Evolutionary conservation across 1,140 invertebrate genomes (phyloP), one percentile per base, ranked within the genome.

Genomic region (Coptotermes formosanus): DNA sequence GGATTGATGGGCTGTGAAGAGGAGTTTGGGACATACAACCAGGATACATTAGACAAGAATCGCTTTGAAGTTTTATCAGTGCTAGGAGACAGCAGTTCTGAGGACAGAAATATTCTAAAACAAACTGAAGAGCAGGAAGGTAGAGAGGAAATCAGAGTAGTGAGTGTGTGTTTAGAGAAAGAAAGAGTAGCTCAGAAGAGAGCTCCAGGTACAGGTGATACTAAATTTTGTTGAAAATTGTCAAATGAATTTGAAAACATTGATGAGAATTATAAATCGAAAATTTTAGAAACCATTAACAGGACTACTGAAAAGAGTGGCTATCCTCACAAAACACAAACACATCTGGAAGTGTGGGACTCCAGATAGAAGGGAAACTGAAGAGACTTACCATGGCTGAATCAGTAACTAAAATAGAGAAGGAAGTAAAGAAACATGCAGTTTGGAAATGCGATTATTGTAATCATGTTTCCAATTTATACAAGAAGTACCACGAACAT

Each of bases 221-320:
- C 82, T 30, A 83, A 83, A 30, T 83, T 83, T 38, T 48, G 82
- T 83, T 83, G 11, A 83, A 83, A 83, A 83, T 44, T 83, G 19
- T 48, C 82, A 30, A 84, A 84, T 3, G 44, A 45, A 30, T 84
- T 84, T 43, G 55, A 84, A 84, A 52, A 84, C 83, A 84, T 84
- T 45, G 55, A 55, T 43, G n/a, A 21, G n/a, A 30, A 45, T 45
- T 30, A 55, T 55, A 30, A 45, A 59, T 21, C 83, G 8, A 84
- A 84, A 32, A 84, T 84, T 19, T 44, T 55, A 19, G 59, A 84
- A 84, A 84, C 43, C 19, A 55, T 84, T 84, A 30, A 84, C 25
- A 84, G 55, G 8, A 64, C 59, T 7, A 64, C 59, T 25, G 45
- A 30, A 84, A 55, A 30, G 19, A 64, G 55, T 84, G 59, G 59